Evolutionary conservation across 23 tunicate species (phyloP), one percentile per base, ranked within the genome.

Genomic region (Phallusia fumigata): DNA sequence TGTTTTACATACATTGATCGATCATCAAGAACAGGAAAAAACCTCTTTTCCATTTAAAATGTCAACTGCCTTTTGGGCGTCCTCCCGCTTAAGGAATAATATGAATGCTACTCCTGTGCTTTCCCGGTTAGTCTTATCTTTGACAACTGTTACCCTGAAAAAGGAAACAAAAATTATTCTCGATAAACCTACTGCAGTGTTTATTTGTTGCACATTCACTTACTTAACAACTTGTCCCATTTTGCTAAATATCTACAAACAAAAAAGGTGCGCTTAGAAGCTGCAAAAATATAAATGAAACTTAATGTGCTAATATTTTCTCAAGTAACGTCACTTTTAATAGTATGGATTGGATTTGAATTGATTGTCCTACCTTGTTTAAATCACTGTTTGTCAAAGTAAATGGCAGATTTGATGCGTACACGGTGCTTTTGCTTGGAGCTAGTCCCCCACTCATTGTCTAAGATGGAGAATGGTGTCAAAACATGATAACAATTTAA

Each of bases 351-450:
- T n/a, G n/a, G n/a, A n/a, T n/a, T n/a, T n/a, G n/a, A n/a, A n/a
- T n/a, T n/a, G n/a, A n/a, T 26, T 83, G 84, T 78, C 83, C 83
- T 74, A 91, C 79, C 76, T 91, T 81, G 64, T 92, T 90, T 21
- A 92, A 82, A 49, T 92, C 97, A 52, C 87, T 92, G 65, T 92
- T 92, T 0, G 97, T 92, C 79, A 92, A 69, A 31, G 76, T 35
- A 84, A 84, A 92, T n/a, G 97, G 97, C 58, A 92, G 47, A 36
- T 92, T 92, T 21, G 87, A 76, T 6, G 80, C 97, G 84, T 92
- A 92, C 31, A 92, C 97, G 0, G 97, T 92, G 33, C 97, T 92
- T 76, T 92, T 92, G 47, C 90, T 86, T 0, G 97, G 97, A 32
- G 91, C 97, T 1, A 92, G 84, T 5, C 96, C 96, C 6, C 96